Evolutionary conservation across 2,888 invertebrate genomes (phyloP), one percentile per base, ranked within the genome.

Genomic region (Hirudinaria manillensis): DNA sequence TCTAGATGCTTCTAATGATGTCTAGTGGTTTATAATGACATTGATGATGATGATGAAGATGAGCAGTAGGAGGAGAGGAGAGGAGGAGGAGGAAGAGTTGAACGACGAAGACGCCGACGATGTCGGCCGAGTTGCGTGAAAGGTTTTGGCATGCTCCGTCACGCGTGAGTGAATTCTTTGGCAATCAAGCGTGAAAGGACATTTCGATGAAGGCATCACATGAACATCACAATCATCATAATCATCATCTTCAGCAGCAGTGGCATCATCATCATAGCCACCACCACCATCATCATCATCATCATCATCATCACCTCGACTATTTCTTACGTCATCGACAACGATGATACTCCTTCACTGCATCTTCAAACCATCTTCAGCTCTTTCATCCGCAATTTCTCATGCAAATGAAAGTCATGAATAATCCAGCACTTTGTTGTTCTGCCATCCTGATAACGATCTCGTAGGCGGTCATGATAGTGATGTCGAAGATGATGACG

Each of bases 391-490:
- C 6, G 3, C 56, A 13, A 56, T 16, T 24, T 56, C 56, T 36
- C 10, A 36, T 36, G 36, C 36, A 36, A 36, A 36, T 36, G 3
- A 36, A 10, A 36, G 10, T 3, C 36, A 36, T 36, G 10, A 3
- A 36, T 10, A 36, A 36, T 36, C 36, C 36, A 36, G 36, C 36
- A 3, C 3, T 36, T 36, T 36, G 36, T 10, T 36, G 45, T 6
- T 16, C 16, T 1, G 45, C 45, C 16, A 10, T n/a, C n/a, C n/a
- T 45, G 80, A 90, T 89, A 84, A 4, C 77, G 75, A 82, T 93
- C 90, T 24, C 87, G 88, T 83, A 93, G 92, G 34, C 90, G 74
- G 16, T 76, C 71, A 67, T 55, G 75, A 75, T 70, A 70, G 55
- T 55, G 75, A 75, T 56, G 75, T 55, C 38, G 70, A 53, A 70